Evolutionary conservation across 2,797 vertebrate species (phyloP).

Genomic region (Bucorvus abyssinicus): DNA sequence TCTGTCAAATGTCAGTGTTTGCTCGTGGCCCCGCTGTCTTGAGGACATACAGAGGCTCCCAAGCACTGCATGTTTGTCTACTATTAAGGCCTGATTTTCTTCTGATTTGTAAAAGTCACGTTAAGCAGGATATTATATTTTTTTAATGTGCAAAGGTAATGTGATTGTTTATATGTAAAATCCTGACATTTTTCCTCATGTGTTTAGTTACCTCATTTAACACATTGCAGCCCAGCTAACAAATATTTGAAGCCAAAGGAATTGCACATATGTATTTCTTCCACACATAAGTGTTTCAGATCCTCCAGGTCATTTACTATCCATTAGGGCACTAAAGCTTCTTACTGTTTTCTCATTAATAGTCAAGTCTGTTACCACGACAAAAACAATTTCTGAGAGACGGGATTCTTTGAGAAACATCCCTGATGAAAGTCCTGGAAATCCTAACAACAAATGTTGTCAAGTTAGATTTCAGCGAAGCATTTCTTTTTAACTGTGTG

Average conservation of each 20-base stretch:
- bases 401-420: conserved; percentile 52
- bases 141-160: not conserved
- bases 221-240: not conserved
- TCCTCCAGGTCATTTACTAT: conserved; percentile 64
- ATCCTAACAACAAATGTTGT: conserved; percentile 56
- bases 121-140: not conserved
- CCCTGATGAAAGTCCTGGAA: conserved; percentile 64
- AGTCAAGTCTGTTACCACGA: conserved; percentile 60
- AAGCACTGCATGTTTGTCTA: conserved; percentile 49
- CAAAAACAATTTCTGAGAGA: conserved; percentile 66
- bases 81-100: conserved; percentile 45
- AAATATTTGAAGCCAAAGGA: conserved; percentile 1
- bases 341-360: conserved; percentile 69
- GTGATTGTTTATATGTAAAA: not conserved
- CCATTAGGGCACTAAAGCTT: conserved; percentile 59
- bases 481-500: conserved; percentile 21
- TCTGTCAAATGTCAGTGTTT: conserved; percentile 71
- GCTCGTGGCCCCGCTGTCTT: conserved; percentile 61
- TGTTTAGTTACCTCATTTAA: not conserved
- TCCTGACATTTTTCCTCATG: not conserved
- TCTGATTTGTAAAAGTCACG: not conserved
- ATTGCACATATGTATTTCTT: conserved; percentile 35
- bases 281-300: conserved; percentile 46
- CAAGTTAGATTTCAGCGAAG: conserved; percentile 31
- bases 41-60: conserved; percentile 48